Base-by-base conservation (phyloP, 2,888 invertebrate genomes). In the Hypselothyrea guttata region DNA sequence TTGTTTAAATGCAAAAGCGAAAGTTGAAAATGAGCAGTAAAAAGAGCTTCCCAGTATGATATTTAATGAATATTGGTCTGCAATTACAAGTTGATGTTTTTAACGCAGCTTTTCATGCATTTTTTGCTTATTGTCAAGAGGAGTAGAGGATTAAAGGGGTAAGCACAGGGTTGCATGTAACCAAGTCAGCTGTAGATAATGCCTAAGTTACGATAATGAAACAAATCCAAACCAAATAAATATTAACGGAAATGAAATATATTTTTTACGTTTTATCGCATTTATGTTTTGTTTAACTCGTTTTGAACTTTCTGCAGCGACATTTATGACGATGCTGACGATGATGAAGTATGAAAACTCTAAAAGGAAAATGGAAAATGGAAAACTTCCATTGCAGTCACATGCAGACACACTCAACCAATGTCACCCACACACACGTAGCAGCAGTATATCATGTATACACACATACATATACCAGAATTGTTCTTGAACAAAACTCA, bases 401-500 rank as follows among this genome's bases (percentile, higher is more conserved):
- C 56, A 69, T 45, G 11, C 70, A 70, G 68, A 53, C 45, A 31
- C 64, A 62, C 53, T 68, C 46, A 28, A 72, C 56, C 56, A 72
- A 73, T 53, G 52, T 56, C 69, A 60, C 28, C 13, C 47, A 52
- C 30, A 49, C 51, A 61, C 34, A 34, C 37, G 7, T 28, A 47
- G 30, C 9, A 12, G 18, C 44, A 42, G 27, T 27, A 31, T 15
- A n/a, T 47, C 35, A 15, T 42, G 30, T 45, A 42, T 52, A 48
- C 47, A 51, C 57, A 55, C 31, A 40, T 15, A 9, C 33, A 40
- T 60, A 66, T 41, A 51, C 54, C 64, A 45, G 84, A 81, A 77
- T 81, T 81, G 84, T 77, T 84, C 77, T 84, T 77, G 81, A 67
- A 73, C 67, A 60, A 55, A 64, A 73, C 64, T 54, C 84, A 81